Percentiles rank a stretch among this genome's conserved stretches.
Conservation (phyloP, 2,888 invertebrate species). For the Lepidocyrtoides sp. region DNA sequence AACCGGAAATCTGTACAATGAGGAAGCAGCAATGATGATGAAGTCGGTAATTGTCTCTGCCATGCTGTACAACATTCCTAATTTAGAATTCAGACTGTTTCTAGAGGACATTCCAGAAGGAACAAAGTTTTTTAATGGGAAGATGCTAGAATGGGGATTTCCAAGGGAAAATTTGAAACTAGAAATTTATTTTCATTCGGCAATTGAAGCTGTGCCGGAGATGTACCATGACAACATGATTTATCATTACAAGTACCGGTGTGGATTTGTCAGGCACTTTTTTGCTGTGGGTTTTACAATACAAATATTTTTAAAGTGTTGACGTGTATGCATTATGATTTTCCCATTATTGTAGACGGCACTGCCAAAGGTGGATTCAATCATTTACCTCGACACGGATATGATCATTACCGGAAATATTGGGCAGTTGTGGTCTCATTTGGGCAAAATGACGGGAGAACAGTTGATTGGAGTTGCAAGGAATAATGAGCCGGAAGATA, state of each 20-base stretch:
- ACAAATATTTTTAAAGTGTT: neutral
- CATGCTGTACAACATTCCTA: neutral
- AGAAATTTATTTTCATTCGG: neutral
- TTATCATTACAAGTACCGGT: neutral
- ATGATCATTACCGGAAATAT: constrained; percentile 40
- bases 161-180: neutral
- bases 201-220: neutral
- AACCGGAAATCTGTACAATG: neutral
- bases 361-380: neutral
- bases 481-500: constrained; percentile 22
- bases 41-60: constrained; percentile 16
- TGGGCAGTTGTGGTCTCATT: neutral
- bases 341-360: neutral
- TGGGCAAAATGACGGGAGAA: neutral
- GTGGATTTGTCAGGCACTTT: neutral
- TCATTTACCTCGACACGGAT: constrained; percentile 41
- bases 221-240: neutral
- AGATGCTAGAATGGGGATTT: neutral
- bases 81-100: neutral
- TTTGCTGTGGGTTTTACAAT: neutral
- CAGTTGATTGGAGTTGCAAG: neutral
- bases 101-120: neutral
- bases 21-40: neutral
- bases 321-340: too few species aligned
- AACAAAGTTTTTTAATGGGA: neutral